Percentiles rank a stretch among this genome's conserved stretches.
phyloP scores from a whole-genome alignment of 2,888 invertebrate species.

The Galeopsomyia nigrocyanea region DNA sequence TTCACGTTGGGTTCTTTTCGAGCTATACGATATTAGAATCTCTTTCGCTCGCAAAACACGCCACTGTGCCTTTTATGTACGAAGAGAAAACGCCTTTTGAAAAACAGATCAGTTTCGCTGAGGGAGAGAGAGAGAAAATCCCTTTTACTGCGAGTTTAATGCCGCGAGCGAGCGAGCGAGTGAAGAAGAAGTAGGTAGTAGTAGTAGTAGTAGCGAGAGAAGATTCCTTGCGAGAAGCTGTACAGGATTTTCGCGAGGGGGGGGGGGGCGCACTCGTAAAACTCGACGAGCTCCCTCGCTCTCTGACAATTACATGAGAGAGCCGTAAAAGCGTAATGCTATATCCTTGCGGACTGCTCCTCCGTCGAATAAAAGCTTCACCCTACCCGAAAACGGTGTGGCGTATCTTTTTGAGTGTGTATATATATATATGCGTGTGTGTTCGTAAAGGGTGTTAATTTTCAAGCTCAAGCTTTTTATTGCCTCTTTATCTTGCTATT shows the following conservation, averaged over 20 bases:
- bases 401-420: too few species aligned
- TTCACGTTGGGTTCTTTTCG: too few species aligned
- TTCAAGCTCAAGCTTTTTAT: too few species aligned
- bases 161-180: background rate
- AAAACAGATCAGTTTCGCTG: slow-evolving; percentile 33
- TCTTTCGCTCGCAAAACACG: slow-evolving; percentile 1
- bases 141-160: slow-evolving; percentile 32
- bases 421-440: too few species aligned
- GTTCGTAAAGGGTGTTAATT: too few species aligned
- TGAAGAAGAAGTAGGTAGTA: background rate
- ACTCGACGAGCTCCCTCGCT: slow-evolving; percentile 60
- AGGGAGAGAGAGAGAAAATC: background rate
- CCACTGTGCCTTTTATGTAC: slow-evolving; percentile 8
- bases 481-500: too few species aligned
- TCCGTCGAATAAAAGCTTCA: background rate
- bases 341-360: slow-evolving; percentile 22
- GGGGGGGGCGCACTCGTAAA: slow-evolving; percentile 57
- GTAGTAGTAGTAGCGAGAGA: background rate
- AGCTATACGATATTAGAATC: too few species aligned
- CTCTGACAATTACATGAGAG: slow-evolving; percentile 66
- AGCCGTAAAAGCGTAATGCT: slow-evolving; percentile 65
- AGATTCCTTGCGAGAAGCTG: slow-evolving; percentile 5
- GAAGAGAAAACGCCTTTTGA: slow-evolving; percentile 24
- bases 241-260: slow-evolving; percentile 25
- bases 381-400: too few species aligned